Evolutionary conservation across 1,140 invertebrate species (phyloP), one percentile per base, ranked within the genome.

Genomic region (Heterodera carotae): DNA sequence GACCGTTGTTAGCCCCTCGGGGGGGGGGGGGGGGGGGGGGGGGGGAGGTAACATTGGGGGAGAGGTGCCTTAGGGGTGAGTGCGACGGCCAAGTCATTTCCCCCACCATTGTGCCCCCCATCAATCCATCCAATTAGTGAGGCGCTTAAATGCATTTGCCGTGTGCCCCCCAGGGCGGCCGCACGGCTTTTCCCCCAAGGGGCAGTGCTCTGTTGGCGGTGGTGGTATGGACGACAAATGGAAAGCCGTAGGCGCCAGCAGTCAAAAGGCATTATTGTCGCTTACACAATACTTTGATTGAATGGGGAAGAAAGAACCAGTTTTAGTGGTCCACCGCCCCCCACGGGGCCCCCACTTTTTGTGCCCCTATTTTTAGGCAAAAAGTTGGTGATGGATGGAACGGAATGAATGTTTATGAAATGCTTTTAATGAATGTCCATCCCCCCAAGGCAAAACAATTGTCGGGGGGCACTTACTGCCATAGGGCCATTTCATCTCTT

Each of bases 401-500:
- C n/a, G n/a, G n/a, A n/a, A n/a, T n/a, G n/a, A n/a, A n/a, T n/a
- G n/a, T n/a, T n/a, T n/a, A 71, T 7, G 15, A 18, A 29, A 31
- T 66, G 62, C 25, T 66, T 66, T 27, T 36, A 25, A 75, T 56
- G 87, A 86, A 53, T 34, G 18, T 31, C 25, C n/a, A n/a, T n/a
- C n/a, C n/a, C n/a, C n/a, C n/a, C n/a, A n/a, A n/a, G n/a, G n/a
- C n/a, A n/a, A n/a, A n/a, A n/a, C n/a, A n/a, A n/a, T n/a, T n/a
- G n/a, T n/a, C n/a, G n/a, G n/a, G n/a, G n/a, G 67, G 31, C 29
- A 64, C 69, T 73, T 53, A n/a, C 43, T 31, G 67, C 31, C 29
- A 60, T 68, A 72, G 4, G 12, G 18, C 48, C 74, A 88, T 74
- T 87, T 87, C 74, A 87, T 56, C 73, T 87, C 85, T 33, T 86